Evolutionary conservation across 2,113 vertebrate genomes (phyloP).

Genomic region (Asarcornis scutulata): DNA sequence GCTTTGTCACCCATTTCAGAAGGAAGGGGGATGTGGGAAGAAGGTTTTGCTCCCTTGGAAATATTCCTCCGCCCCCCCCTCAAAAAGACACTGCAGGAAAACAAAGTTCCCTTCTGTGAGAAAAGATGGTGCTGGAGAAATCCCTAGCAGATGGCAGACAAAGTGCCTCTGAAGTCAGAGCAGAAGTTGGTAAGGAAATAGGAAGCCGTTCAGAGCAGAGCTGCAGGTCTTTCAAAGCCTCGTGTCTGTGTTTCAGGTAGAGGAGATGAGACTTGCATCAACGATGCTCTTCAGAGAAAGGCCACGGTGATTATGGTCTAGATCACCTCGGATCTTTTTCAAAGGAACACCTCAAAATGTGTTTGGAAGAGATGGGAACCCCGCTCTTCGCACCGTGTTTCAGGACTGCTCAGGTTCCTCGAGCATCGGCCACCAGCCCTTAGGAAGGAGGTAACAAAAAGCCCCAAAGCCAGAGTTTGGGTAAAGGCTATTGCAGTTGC

Average conservation of each 20-base stretch:
- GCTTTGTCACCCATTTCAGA: not conserved
- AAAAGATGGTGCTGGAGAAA: not conserved
- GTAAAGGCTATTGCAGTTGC: not conserved
- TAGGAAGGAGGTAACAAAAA: not conserved
- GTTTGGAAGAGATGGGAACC: not conserved
- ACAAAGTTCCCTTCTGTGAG: not conserved
- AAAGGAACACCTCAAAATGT: not conserved
- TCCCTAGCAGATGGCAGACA: not conserved
- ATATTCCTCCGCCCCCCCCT: not conserved
- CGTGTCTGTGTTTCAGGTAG: not conserved
- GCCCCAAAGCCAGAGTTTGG: not conserved
- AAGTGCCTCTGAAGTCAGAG: too few species aligned
- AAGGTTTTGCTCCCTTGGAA: not conserved
- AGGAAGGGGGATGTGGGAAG: not conserved
- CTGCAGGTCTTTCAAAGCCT: not conserved
- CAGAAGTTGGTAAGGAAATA: not conserved
- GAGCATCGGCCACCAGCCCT: not conserved
- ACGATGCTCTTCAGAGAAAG: not conserved
- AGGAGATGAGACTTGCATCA: not conserved
- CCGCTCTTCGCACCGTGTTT: not conserved
- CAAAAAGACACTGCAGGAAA: not conserved
- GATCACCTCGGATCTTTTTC: not conserved
- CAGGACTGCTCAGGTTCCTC: not conserved
- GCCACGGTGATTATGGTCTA: fast-evolving
- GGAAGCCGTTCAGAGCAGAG: not conserved